phyloP scores from a whole-genome alignment of 2,888 invertebrate genomes.

The Camptogramma bilineatum region DNA sequence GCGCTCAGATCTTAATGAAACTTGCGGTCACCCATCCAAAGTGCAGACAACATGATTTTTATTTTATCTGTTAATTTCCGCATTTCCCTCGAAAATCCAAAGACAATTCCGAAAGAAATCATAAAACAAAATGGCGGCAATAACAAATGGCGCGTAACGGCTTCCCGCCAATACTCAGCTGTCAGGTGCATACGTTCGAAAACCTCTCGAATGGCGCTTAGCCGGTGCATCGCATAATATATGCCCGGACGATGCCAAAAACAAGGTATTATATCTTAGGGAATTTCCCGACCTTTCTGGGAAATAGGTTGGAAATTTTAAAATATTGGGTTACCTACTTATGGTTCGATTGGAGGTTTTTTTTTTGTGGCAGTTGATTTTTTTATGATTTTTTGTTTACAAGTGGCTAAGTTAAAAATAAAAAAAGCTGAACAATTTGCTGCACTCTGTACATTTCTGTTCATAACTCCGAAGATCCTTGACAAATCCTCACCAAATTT shows the following conservation, averaged over 20 bases:
- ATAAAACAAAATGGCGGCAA: slow-evolving; percentile 45
- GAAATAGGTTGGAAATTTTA: slow-evolving; percentile 30
- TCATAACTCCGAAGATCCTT: too few relatives aligned
- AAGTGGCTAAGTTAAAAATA: too few relatives aligned
- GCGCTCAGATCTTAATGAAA: too few relatives aligned
- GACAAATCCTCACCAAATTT: too few relatives aligned
- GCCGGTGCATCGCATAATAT: slow-evolving; percentile 44
- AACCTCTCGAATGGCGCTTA: slow-evolving; percentile 44
- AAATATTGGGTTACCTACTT: slow-evolving; percentile 28
- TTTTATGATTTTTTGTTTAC: too few relatives aligned
- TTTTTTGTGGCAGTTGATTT: not conserved
- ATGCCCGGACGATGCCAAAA: slow-evolving; percentile 42
- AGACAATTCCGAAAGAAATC: slow-evolving; percentile 32
- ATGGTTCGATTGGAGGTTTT: not conserved
- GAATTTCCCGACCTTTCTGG: slow-evolving; percentile 13
- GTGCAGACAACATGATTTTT: not conserved
- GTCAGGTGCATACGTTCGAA: slow-evolving; percentile 45
- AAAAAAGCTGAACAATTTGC: too few relatives aligned
- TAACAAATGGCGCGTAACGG: slow-evolving; percentile 44
- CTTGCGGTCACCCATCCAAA: too few relatives aligned
- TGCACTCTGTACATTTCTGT: too few relatives aligned
- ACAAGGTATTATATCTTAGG: slow-evolving; percentile 33
- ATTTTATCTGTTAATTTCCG: not conserved
- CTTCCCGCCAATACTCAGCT: slow-evolving; percentile 47
- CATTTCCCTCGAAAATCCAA: not conserved